These are phyloP conservation scores for Oxycera nigricornis DNA, from an alignment of 2,888 invertebrate species.

Conservation along the genomic window DNA sequence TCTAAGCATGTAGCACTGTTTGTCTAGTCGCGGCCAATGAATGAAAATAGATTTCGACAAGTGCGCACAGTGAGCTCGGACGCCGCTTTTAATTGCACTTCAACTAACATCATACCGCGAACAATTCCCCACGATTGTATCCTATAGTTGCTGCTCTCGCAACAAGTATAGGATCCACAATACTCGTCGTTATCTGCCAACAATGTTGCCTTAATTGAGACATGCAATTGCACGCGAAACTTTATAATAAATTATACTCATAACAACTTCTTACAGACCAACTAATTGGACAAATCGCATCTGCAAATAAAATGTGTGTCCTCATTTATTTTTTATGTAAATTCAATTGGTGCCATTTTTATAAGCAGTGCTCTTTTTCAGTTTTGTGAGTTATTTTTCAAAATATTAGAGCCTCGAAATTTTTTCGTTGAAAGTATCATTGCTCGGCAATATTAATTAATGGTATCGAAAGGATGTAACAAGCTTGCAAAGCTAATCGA, in stretches of 20 bases:
- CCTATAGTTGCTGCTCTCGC: too few species aligned
- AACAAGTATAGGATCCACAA: neutral
- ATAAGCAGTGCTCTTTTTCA: too few species aligned
- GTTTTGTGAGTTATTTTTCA: too few species aligned
- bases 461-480: too few species aligned
- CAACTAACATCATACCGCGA: too few species aligned
- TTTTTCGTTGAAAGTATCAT: too few species aligned
- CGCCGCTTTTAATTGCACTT: slow-evolving; percentile 1
- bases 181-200: neutral
- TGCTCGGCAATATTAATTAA: too few species aligned
- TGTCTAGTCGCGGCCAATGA: neutral
- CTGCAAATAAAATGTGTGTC: neutral
- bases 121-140: too few species aligned
- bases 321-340: neutral
- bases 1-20: neutral
- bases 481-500: too few species aligned
- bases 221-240: slow-evolving; percentile 30
- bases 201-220: slow-evolving; percentile 32
- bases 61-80: slow-evolving; percentile 5
- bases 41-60: slow-evolving; percentile 17
- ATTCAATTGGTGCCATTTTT: too few species aligned
- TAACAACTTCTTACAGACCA: slow-evolving; percentile 1
- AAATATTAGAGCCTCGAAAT: too few species aligned
- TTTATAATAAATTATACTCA: slow-evolving; percentile 32
- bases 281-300: slow-evolving; percentile 26